A percentile compares a stretch with the other conserved stretches of the same genome.
These are phyloP conservation scores for Tragelaphus oryx DNA, from an alignment of 2,797 vertebrate species.

Conservation along the genomic window DNA sequence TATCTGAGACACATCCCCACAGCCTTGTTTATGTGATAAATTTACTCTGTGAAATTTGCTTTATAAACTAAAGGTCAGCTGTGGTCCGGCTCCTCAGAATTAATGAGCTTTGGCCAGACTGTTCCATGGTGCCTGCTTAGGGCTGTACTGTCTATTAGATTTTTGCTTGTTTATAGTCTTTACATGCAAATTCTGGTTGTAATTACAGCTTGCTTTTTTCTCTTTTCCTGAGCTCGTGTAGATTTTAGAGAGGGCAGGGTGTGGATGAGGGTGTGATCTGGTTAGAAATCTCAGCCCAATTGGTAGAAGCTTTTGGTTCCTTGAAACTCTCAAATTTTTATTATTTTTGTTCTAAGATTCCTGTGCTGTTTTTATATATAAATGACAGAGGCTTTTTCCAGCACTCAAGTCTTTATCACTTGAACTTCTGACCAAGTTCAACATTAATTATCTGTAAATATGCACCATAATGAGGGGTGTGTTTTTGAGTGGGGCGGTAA, in stretches of 20 bases:
- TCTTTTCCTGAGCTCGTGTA: not conserved
- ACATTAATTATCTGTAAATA: not conserved
- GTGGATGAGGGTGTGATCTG: too few species aligned
- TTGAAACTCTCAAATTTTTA: not conserved
- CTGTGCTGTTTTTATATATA: not conserved
- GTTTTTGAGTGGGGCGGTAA: not conserved
- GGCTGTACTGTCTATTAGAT: not conserved
- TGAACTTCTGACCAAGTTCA: not conserved
- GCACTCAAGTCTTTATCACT: not conserved
- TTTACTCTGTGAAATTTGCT: conserved; percentile 6
- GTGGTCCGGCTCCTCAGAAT: not conserved
- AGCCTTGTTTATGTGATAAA: not conserved
- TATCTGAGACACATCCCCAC: not conserved
- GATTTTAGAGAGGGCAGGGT: not conserved
- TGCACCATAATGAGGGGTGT: not conserved
- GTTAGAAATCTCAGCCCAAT: not conserved
- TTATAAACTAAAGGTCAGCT: not conserved
- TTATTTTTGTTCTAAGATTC: not conserved
- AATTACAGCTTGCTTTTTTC: not conserved
- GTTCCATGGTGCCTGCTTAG: fast-evolving
- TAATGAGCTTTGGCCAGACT: conserved; percentile 2
- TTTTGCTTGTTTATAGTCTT: not conserved
- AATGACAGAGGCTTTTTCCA: not conserved
- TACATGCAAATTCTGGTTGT: not conserved
- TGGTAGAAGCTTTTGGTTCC: not conserved